These are phyloP conservation scores for Melieria crassipennis DNA, from an alignment of 2,888 invertebrate genomes.

Conservation along the genomic window DNA sequence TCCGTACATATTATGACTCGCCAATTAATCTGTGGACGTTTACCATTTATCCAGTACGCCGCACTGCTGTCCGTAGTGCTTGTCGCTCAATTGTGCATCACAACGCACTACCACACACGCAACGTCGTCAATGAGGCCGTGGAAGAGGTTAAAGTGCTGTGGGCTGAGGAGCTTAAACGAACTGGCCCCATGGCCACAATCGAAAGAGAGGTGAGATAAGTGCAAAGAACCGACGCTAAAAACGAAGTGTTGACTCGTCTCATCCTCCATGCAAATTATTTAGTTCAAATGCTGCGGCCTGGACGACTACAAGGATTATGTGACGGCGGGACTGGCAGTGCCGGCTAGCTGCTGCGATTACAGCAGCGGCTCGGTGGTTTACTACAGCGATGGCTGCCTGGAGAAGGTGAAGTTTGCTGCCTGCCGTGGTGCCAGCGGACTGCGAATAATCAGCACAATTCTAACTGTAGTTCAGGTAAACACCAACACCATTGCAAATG, in stretches of 20 bases:
- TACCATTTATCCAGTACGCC: conserved; percentile 13
- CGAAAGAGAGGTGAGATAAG: conserved; percentile 13
- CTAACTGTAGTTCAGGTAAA: conserved; percentile 14
- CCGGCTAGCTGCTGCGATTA: conserved; percentile 27
- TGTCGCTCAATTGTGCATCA: conserved; percentile 2
- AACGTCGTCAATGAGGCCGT: conserved; percentile 9
- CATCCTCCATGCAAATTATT: background rate
- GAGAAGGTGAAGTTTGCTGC: conserved; percentile 26
- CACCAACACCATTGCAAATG: background rate
- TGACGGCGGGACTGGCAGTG: conserved; percentile 8
- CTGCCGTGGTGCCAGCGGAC: conserved; percentile 1
- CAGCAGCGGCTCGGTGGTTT: conserved; percentile 1
- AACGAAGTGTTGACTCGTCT: background rate
- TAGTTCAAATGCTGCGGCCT: conserved; percentile 36
- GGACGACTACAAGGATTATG: conserved; percentile 24
- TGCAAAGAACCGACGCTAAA: background rate
- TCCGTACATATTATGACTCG: too few species aligned
- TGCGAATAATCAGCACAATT: background rate
- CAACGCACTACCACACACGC: conserved; percentile 13
- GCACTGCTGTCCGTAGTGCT: conserved; percentile 14
- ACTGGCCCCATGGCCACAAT: conserved; percentile 27
- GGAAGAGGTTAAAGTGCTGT: conserved; percentile 12
- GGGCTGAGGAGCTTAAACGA: conserved; percentile 20
- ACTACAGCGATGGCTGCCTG: conserved; percentile 25
- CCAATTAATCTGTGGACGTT: too few species aligned